phyloP scores from a whole-genome alignment of 2,113 vertebrate species.

The Urocolius indicus region DNA sequence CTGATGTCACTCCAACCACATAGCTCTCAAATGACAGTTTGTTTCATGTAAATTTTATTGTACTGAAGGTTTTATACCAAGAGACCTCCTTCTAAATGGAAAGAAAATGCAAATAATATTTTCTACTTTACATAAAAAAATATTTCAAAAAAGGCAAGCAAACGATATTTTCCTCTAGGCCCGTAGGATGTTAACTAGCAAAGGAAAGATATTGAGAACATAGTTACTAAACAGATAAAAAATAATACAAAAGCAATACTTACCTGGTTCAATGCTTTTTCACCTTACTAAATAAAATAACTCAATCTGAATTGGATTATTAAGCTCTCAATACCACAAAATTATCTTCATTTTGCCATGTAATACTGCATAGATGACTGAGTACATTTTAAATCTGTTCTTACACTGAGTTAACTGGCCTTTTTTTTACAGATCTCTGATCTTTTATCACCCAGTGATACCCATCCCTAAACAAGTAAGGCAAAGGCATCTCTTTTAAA shows the following conservation, averaged over 20 bases:
- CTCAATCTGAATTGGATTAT: background rate
- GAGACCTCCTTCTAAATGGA: slow-evolving; percentile 6
- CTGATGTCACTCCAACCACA: slow-evolving; percentile 40
- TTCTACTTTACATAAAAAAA: slow-evolving; percentile 1
- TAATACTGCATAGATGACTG: background rate
- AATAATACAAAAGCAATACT: background rate
- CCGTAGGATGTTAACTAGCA: background rate
- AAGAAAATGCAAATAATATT: slow-evolving; percentile 57
- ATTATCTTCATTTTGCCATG: background rate
- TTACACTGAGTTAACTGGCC: background rate
- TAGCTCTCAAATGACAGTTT: slow-evolving; percentile 44
- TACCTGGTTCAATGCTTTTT: background rate
- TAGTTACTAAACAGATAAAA: background rate
- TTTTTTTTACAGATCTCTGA: background rate
- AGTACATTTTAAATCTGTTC: background rate
- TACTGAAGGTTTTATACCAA: slow-evolving; percentile 53
- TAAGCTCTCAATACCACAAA: background rate
- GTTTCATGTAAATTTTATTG: slow-evolving; percentile 64
- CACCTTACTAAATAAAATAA: background rate
- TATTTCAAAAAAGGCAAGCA: background rate
- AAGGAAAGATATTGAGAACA: background rate
- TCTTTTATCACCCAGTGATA: background rate
- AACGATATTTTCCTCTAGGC: background rate
- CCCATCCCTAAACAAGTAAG: background rate
- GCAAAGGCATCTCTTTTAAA: background rate